Evolutionary conservation across 2,888 invertebrate genomes (phyloP), one percentile per base, ranked within the genome.

Genomic region (Acanthacorydalis orientalis): DNA sequence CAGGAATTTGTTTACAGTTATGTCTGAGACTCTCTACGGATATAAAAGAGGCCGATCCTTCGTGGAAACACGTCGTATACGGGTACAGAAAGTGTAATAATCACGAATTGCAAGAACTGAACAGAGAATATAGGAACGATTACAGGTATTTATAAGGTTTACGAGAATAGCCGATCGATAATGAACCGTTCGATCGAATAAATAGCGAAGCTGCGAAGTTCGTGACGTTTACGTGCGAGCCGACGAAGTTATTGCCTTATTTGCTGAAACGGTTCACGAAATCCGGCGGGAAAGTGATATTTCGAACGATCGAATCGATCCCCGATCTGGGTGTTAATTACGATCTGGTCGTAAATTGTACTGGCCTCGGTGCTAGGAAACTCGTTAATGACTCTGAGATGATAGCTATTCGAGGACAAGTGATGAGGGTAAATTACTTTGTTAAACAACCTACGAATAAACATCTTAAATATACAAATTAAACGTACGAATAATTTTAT

Each of bases 301-400:
- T 62, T 16, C 60, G 57, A 50, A 73, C 68, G 54, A 62, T 85
- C 6, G 64, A 70, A 10, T 60, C 68, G 44, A 59, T 81, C 1
- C 60, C 75, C 4, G 67, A 73, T 33, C 32, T 61, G 64, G 0
- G 80, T 68, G 6, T 34, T 14, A 7, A 43, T 14, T 42, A 34
- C 56, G 79, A 86, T 58, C 68, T 84, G 1, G 67, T 90, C n/a
- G 71, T 90, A 40, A 89, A 90, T 61, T 90, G 89, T 55, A 72
- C 78, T 1, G 90, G 86, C 2, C 57, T 89, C 1, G 78, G 77
- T 1, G 76, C 88, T 0, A 68, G 68, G 53, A 52, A 68, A 8
- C 60, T 89, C 0, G 70, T 78, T 1, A 68, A 70, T 1, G 89
- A 90, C 67, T 53, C 61, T 0, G 59, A 60, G 34, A 67, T 85